phyloP scores from a whole-genome alignment of 2,888 invertebrate genomes.

The Zaprionus lineosus region DNA sequence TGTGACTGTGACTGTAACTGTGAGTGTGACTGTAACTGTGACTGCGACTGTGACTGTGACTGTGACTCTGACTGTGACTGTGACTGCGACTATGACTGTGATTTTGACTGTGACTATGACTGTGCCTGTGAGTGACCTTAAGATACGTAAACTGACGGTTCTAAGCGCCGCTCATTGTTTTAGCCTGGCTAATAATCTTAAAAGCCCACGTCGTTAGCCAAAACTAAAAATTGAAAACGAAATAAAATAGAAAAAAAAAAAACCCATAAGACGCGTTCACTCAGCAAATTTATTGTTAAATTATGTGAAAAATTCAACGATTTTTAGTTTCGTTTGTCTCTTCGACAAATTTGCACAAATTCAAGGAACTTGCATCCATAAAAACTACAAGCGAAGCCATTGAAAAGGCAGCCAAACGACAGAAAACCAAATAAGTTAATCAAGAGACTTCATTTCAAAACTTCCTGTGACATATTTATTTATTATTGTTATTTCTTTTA shows the following conservation, averaged over 20 bases:
- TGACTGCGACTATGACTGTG: not conserved
- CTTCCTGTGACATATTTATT: slow-evolving; percentile 35
- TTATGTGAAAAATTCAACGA: slow-evolving; percentile 56
- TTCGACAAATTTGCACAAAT: slow-evolving; percentile 57
- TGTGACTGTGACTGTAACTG: not conserved
- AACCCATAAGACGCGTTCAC: slow-evolving; percentile 16
- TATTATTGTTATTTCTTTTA: not conserved
- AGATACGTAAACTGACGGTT: slow-evolving; percentile 20
- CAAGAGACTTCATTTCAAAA: slow-evolving; percentile 17
- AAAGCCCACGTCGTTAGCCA: slow-evolving; percentile 37
- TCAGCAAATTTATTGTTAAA: slow-evolving; percentile 38
- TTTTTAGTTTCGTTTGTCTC: slow-evolving; percentile 6
- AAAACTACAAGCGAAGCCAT: slow-evolving; percentile 22
- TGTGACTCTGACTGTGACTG: slow-evolving; percentile 8
- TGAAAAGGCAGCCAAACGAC: slow-evolving; percentile 21
- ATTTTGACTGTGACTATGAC: slow-evolving; percentile 1
- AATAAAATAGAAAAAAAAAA: slow-evolving; percentile 1
- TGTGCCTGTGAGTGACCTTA: slow-evolving; percentile 49
- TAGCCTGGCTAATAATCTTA: slow-evolving; percentile 17
- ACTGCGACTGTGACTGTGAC: slow-evolving; percentile 4
- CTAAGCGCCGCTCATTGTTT: slow-evolving; percentile 39
- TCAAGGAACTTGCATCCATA: slow-evolving; percentile 52
- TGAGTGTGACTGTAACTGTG: not conserved
- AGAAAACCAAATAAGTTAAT: slow-evolving; percentile 19
- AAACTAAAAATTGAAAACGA: slow-evolving; percentile 20